Conservation (phyloP, 35 echinoderm and acorn worm genomes). For the Amphiura filiformis region DNA sequence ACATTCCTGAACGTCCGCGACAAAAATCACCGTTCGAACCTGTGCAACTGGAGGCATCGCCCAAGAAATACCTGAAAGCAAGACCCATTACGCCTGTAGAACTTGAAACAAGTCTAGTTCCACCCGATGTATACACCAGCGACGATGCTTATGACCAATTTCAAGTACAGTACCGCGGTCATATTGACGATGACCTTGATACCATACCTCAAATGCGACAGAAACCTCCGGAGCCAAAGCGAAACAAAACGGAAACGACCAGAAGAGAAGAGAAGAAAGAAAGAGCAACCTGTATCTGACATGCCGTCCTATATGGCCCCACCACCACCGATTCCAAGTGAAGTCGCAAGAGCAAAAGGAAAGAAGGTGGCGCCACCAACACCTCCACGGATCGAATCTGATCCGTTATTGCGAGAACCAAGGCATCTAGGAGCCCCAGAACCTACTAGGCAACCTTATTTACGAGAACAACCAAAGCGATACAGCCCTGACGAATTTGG, state of each 20-base stretch:
- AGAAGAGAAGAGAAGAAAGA: not conserved
- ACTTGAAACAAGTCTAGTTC: not conserved
- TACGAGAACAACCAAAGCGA: not conserved
- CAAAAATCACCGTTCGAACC: not conserved
- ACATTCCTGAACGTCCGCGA: not conserved
- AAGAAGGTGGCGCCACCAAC: not conserved
- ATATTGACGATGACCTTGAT: not conserved
- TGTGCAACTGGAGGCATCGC: not conserved
- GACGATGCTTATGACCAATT: not conserved
- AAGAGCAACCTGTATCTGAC: not conserved
- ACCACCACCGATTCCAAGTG: not conserved
- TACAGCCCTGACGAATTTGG: not conserved
- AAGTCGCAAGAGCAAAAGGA: not conserved
- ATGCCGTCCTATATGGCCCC: not conserved
- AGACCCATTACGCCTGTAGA: not conserved
- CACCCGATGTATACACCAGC: not conserved
- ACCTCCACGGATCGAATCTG: constrained; percentile 1
- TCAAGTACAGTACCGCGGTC: not conserved
- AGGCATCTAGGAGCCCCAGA: not conserved
- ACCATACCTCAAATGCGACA: not conserved
- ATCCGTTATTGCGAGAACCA: not conserved
- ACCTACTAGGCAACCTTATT: too few relatives aligned
- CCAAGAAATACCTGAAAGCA: not conserved
- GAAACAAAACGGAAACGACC: not conserved
- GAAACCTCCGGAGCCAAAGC: not conserved